Conservation (phyloP, 2,113 vertebrate species). For the Oryzias javanicus region DNA sequence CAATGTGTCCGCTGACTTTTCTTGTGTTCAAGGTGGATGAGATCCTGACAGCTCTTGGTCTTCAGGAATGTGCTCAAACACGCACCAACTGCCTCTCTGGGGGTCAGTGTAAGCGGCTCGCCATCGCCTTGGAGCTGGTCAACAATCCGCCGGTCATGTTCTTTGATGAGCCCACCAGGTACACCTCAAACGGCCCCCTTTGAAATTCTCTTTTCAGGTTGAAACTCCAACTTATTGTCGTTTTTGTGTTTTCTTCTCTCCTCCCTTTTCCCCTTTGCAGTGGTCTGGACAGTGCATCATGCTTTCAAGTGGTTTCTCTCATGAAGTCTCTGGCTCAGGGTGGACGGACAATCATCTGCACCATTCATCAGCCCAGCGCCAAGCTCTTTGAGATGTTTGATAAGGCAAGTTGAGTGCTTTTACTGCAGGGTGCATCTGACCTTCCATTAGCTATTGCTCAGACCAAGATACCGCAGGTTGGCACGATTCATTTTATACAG, state of each 20-base stretch:
- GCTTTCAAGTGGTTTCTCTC: constrained; percentile 97
- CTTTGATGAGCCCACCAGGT: constrained; percentile 99
- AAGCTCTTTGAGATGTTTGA: constrained; percentile 99
- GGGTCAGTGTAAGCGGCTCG: constrained; percentile 93
- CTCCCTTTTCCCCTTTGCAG: constrained; percentile 63
- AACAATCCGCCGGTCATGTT: constrained; percentile 99
- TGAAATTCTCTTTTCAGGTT: neutral
- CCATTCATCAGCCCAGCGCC: constrained; percentile 98
- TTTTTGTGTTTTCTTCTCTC: neutral
- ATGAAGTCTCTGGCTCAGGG: constrained; percentile 94
- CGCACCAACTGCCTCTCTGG: constrained; percentile 90
- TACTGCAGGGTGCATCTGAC: constrained; percentile 13
- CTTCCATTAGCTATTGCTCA: constrained; percentile 34
- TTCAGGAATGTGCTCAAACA: constrained; percentile 90
- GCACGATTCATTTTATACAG: constrained; percentile 37
- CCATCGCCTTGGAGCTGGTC: constrained; percentile 95
- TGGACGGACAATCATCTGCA: constrained; percentile 97
- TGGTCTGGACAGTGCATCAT: constrained; percentile 94
- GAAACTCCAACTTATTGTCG: constrained; percentile 1
- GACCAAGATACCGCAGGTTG: constrained; percentile 1
- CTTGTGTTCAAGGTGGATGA: constrained; percentile 85
- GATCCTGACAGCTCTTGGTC: constrained; percentile 94
- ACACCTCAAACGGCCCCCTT: neutral
- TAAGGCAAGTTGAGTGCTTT: constrained; percentile 80
- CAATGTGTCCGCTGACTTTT: constrained; percentile 8